A percentile compares a stretch with the other conserved stretches of the same genome.
Evolutionary conservation across 1,140 invertebrate species (phyloP).

Genomic region (Bombus confusus): DNA sequence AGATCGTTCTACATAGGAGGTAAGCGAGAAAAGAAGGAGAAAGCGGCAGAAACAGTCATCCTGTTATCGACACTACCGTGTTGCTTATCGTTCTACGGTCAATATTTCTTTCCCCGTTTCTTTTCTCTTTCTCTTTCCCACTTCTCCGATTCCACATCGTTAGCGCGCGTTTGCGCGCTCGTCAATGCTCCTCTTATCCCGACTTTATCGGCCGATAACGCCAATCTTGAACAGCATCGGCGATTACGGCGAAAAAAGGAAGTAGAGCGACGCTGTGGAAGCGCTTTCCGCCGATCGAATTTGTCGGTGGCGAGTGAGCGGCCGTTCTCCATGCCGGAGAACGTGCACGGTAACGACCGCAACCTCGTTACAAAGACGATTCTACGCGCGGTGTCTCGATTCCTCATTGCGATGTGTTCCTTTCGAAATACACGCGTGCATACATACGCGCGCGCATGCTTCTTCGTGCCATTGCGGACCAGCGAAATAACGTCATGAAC

Average conservation of each 20-base stretch:
- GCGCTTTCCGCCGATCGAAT: constrained; percentile 30
- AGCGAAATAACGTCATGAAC: constrained; percentile 1
- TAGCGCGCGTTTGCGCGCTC: constrained; percentile 47
- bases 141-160: constrained; percentile 41
- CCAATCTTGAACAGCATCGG: constrained; percentile 46
- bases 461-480: background rate
- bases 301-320: constrained; percentile 5
- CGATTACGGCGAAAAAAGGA: constrained; percentile 25
- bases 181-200: constrained; percentile 46
- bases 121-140: constrained; percentile 17
- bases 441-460: background rate
- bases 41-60: constrained; percentile 57
- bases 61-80: constrained; percentile 59
- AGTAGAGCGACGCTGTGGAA: constrained; percentile 15
- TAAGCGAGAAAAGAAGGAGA: constrained; percentile 29
- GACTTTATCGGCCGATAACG: constrained; percentile 64
- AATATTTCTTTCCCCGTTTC: constrained; percentile 60
- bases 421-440: constrained; percentile 14
- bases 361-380: constrained; percentile 19
- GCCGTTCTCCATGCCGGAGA: constrained; percentile 26
- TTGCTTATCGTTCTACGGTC: constrained; percentile 65
- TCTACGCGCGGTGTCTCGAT: constrained; percentile 3
- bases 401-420: background rate
- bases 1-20: background rate
- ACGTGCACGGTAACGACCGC: constrained; percentile 9